phyloP scores from a whole-genome alignment of 2,113 vertebrate genomes.

The Romanogobio albipinnatus region DNA sequence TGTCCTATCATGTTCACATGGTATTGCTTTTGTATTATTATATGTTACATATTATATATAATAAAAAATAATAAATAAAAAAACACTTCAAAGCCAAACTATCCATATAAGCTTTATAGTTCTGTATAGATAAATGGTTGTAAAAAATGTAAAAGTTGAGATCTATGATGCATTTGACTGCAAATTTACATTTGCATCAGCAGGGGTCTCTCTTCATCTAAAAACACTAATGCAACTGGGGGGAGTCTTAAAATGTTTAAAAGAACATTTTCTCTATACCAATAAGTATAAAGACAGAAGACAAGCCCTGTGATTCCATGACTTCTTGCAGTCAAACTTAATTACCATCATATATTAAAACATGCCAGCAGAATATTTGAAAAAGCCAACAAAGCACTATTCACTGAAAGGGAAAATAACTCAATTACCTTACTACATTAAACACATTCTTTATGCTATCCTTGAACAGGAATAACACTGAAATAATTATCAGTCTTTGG shows the following conservation, averaged over 20 bases:
- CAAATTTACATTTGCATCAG: slow-evolving; percentile 60
- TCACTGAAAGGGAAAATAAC: slow-evolving; percentile 4
- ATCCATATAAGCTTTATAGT: neutral
- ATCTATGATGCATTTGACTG: neutral
- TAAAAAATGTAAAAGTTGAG: neutral
- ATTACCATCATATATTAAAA: slow-evolving; percentile 6
- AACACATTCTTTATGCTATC: slow-evolving; percentile 3
- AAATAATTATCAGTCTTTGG: slow-evolving; percentile 8
- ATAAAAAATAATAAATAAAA: too few relatives aligned
- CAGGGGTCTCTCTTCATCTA: slow-evolving; percentile 59
- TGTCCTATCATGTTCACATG: neutral
- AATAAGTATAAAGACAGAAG: neutral
- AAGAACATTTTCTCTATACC: neutral
- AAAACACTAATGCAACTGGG: neutral
- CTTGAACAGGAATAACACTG: neutral
- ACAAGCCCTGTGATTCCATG: neutral
- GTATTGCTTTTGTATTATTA: neutral
- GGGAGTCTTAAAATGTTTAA: neutral
- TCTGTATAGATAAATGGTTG: neutral
- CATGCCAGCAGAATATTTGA: neutral
- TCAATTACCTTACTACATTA: neutral
- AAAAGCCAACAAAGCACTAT: neutral
- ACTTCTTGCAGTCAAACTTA: neutral
- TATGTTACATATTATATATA: too few relatives aligned
- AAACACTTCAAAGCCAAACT: neutral